Evolutionary conservation across 2,113 vertebrate species (phyloP).

Genomic region (Saccopteryx bilineata): DNA sequence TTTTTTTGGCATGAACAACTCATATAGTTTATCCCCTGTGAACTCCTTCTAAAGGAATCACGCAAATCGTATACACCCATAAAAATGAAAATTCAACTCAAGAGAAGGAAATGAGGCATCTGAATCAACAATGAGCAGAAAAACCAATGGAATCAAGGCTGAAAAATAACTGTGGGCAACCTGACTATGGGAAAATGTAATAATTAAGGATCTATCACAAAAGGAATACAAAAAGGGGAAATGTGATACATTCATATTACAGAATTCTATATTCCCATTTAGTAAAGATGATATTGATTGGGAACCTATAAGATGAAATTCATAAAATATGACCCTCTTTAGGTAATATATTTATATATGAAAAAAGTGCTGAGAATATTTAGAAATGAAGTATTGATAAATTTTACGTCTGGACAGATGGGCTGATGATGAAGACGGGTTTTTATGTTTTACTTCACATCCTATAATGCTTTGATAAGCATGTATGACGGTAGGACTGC

Average conservation of each 20-base stretch:
- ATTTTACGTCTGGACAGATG: not conserved
- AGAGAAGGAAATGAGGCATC: not conserved
- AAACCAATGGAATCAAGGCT: not conserved
- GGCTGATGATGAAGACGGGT: not conserved
- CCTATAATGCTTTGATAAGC: not conserved
- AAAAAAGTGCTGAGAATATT: not conserved
- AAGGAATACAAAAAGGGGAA: not conserved
- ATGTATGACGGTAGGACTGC: not conserved
- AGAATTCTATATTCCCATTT: not conserved
- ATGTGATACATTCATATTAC: not conserved
- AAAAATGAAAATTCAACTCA: not conserved
- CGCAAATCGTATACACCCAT: not conserved
- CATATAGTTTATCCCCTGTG: not conserved
- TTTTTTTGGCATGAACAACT: not conserved
- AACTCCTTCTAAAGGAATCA: slow-evolving; percentile 27
- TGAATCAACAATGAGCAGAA: slow-evolving; percentile 1
- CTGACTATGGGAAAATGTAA: not conserved
- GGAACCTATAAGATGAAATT: not conserved
- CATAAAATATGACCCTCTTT: not conserved
- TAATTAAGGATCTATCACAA: not conserved
- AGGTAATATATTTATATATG: not conserved
- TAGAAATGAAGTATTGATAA: not conserved
- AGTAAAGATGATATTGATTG: not conserved
- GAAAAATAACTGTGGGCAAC: not conserved
- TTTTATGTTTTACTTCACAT: not conserved